Conservation (phyloP, 2,888 invertebrate species). For the Uropetala carovei region DNA sequence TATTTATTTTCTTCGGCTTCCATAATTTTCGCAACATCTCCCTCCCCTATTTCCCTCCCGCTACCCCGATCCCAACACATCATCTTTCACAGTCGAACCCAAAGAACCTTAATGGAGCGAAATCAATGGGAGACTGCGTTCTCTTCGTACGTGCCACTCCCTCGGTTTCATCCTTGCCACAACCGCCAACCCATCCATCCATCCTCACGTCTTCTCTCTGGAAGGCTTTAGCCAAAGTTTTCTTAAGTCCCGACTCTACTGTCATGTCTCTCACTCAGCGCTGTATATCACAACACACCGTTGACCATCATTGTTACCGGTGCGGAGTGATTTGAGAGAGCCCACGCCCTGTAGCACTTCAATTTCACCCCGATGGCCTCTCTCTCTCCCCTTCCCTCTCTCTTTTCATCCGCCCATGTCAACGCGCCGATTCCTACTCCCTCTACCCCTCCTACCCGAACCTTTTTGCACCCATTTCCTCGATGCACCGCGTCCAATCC, state of each 20-base stretch:
- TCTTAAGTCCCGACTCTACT: constrained; percentile 13
- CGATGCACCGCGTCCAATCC: neutral
- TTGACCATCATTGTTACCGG: constrained; percentile 22
- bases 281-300: neutral
- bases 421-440: neutral
- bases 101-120: neutral
- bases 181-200: constrained; percentile 1
- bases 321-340: neutral
- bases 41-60: neutral
- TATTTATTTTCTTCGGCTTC: too few species aligned
- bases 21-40: too few species aligned
- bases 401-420: neutral
- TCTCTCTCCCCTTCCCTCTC: neutral
- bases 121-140: too few species aligned
- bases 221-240: neutral
- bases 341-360: neutral
- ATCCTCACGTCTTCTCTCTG: neutral
- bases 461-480: neutral
- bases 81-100: neutral
- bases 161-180: neutral
- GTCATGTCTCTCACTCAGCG: neutral
- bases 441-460: too few species aligned
- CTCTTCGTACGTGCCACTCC: neutral
- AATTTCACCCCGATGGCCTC: neutral
- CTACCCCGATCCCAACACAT: neutral